Evolutionary conservation across 2,888 invertebrate genomes (phyloP), one percentile per base, ranked within the genome.

Genomic region (Philhelius pedissequus): DNA sequence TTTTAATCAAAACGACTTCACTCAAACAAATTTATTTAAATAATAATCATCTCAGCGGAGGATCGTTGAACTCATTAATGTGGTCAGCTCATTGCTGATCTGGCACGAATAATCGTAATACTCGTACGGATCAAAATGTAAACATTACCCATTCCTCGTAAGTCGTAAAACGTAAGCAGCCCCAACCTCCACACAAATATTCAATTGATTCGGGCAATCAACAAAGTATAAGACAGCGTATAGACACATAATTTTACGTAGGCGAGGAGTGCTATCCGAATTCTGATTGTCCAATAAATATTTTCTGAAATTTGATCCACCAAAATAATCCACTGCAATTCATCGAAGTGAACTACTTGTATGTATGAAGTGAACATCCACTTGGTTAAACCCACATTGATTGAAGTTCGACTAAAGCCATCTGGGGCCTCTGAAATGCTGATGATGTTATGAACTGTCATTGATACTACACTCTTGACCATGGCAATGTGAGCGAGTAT

Each of bases 241-340:
- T 43, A 4, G 43, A 6, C 2, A 7, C n/a, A n/a, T n/a, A n/a
- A n/a, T n/a, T n/a, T n/a, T 43, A 40, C 43, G 43, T 40, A 62
- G 43, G 43, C 62, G 40, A 18, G 5, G n/a, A 40, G 40, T 60
- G 25, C 2, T 38, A 48, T 48, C 2, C 7, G 22, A n/a, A n/a
- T 25, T 60, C 25, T 35, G 35, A 32, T 35, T 58, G 48, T 48
- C 43, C 30, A 66, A 66, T 78, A 48, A 71, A 78, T 78, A 78
- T 56, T 48, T 78, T 78, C 58, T 58, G 78, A 73, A 78, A 78
- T 73, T 73, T 50, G 56, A 78, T 78, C 73, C 73, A 40, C n/a
- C 43, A 27, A 35, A 60, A 60, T 66, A 66, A 40, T 13, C 15
- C 13, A 50, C 73, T 73, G 71, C 73, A 78, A 78, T 73, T 58